These are phyloP conservation scores for Pelodiscus sinensis DNA, from an alignment of 2,113 vertebrate genomes.

Conservation along the genomic window DNA sequence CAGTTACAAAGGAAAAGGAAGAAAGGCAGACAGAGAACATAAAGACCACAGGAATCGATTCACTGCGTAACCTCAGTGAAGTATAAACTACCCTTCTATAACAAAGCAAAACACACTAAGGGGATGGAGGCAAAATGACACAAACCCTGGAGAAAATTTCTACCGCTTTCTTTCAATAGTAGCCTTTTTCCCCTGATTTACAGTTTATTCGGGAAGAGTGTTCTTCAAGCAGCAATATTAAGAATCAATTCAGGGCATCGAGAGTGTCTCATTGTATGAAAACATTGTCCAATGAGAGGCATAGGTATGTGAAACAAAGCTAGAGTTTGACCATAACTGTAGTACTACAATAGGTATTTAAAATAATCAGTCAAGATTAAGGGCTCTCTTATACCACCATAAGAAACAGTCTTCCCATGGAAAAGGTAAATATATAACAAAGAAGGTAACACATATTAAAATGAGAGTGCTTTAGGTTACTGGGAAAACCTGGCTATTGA, in stretches of 20 bases:
- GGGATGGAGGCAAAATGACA: neutral
- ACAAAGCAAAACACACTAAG: neutral
- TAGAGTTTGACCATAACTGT: neutral
- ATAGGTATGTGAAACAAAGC: neutral
- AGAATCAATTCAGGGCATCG: neutral
- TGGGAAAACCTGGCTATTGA: neutral
- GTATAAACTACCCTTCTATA: neutral
- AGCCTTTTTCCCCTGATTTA: accelerated
- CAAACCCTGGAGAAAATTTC: neutral
- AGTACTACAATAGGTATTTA: neutral
- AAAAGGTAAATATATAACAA: neutral
- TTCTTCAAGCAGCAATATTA: neutral
- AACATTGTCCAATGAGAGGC: neutral
- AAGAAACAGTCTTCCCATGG: neutral
- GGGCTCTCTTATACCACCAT: neutral
- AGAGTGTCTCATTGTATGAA: neutral
- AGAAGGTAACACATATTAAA: neutral
- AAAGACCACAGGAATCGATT: slow-evolving; percentile 35
- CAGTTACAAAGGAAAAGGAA: slow-evolving; percentile 56
- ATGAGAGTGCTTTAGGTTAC: neutral
- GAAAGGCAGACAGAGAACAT: slow-evolving; percentile 30
- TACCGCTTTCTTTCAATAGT: neutral
- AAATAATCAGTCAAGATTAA: neutral
- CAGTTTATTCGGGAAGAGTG: neutral
- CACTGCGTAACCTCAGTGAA: slow-evolving; percentile 19